Evolutionary conservation across 2,888 invertebrate species (phyloP).

Genomic region (Hetaerina titia): DNA sequence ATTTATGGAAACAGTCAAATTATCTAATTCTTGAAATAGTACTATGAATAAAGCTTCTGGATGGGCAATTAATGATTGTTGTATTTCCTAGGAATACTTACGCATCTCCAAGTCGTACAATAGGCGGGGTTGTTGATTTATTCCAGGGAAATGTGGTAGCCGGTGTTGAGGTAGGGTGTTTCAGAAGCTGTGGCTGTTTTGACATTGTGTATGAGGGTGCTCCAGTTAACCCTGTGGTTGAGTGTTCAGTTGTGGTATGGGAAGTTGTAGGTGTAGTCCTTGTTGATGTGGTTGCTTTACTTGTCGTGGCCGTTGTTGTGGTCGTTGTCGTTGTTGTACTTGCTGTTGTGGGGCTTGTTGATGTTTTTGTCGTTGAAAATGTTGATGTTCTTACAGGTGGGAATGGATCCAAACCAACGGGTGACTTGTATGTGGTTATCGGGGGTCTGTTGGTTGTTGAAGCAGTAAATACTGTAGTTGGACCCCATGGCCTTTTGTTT

Average conservation of each 20-base stretch:
- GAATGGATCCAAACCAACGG: conserved; percentile 71
- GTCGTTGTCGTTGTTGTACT: conserved; percentile 75
- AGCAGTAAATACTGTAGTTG: conserved; percentile 69
- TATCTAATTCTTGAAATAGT: too few species aligned
- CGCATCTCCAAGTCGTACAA: conserved; percentile 42
- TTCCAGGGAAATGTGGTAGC: conserved; percentile 74
- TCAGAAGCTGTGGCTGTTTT: conserved; percentile 66
- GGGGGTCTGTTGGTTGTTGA: conserved; percentile 72
- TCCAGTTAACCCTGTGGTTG: conserved; percentile 71
- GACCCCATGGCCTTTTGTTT: conserved; percentile 45
- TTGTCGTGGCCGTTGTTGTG: conserved; percentile 75
- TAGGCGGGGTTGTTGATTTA: conserved; percentile 48
- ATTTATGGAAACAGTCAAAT: too few species aligned
- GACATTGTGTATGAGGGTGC: conserved; percentile 52
- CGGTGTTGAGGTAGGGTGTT: conserved; percentile 71
- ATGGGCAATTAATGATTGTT: background rate
- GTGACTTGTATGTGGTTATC: conserved; percentile 71
- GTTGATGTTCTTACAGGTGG: conserved; percentile 72
- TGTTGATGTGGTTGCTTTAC: conserved; percentile 73
- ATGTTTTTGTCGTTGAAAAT: conserved; percentile 74
- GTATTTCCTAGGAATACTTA: background rate
- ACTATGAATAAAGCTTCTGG: background rate
- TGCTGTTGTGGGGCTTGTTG: conserved; percentile 74
- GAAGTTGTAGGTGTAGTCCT: conserved; percentile 73
- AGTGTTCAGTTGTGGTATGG: conserved; percentile 74